phyloP scores from a whole-genome alignment of 2,888 invertebrate genomes.

The Odontothrips loti region DNA sequence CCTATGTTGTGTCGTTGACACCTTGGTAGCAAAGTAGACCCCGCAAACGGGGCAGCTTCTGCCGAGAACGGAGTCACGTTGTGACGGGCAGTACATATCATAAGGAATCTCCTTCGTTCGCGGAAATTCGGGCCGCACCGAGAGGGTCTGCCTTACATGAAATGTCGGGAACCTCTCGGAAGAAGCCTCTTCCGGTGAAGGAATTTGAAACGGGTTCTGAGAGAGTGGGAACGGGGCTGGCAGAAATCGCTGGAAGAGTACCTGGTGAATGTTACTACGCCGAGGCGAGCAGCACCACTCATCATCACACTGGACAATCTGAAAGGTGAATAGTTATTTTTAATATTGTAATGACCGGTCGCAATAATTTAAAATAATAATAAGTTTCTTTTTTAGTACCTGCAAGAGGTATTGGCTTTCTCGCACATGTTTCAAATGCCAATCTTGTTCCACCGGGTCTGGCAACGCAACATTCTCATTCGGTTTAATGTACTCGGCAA shows the following conservation, averaged over 20 bases:
- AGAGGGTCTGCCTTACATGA: constrained; percentile 28
- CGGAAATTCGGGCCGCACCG: constrained; percentile 24
- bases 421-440: constrained; percentile 31
- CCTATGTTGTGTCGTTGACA: not conserved
- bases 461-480: not conserved
- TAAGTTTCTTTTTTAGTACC: not conserved
- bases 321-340: not conserved
- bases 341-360: no score
- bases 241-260: constrained; percentile 29
- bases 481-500: constrained; percentile 30
- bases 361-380: not conserved
- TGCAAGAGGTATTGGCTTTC: constrained; percentile 32
- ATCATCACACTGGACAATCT: constrained; percentile 31
- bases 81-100: constrained; percentile 32
- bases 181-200: not conserved
- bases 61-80: not conserved
- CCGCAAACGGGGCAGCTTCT: constrained; percentile 31
- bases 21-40: constrained; percentile 27
- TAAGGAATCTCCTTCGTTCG: not conserved
- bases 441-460: not conserved
- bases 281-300: constrained; percentile 29
- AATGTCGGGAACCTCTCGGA: constrained; percentile 30
- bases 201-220: constrained; percentile 27
- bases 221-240: constrained; percentile 32
- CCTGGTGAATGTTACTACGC: constrained; percentile 29